These are phyloP conservation scores for Cyclophora albipunctata DNA, from an alignment of 2,888 invertebrate species.

Conservation along the genomic window DNA sequence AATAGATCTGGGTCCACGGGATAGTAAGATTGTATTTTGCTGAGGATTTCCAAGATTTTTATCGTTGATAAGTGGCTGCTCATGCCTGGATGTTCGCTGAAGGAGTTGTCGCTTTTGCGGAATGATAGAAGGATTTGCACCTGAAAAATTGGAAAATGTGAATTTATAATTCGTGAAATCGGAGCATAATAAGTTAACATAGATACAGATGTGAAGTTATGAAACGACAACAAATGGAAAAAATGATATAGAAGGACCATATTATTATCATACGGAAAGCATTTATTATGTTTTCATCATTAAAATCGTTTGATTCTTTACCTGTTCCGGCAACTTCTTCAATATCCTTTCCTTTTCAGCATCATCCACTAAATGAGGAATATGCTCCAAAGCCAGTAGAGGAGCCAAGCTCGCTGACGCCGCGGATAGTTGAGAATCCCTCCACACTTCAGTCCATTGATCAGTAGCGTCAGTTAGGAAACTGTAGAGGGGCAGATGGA, in stretches of 20 bases:
- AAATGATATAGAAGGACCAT: too few relatives aligned
- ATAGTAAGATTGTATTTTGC: constrained; percentile 77
- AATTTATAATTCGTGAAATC: not conserved
- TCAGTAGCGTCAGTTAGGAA: constrained; percentile 51
- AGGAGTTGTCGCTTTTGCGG: constrained; percentile 79
- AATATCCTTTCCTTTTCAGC: constrained; percentile 66
- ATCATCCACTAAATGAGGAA: constrained; percentile 68
- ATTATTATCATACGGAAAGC: too few relatives aligned
- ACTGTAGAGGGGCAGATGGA: constrained; percentile 72
- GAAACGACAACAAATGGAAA: too few relatives aligned
- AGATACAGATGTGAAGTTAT: too few relatives aligned
- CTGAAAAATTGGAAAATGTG: constrained; percentile 38
- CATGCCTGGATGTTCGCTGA: constrained; percentile 79
- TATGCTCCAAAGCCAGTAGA: constrained; percentile 72
- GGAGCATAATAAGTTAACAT: too few relatives aligned
- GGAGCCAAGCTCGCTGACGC: constrained; percentile 77
- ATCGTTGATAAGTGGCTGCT: constrained; percentile 77
- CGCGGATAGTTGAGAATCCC: constrained; percentile 64
- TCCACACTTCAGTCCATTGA: constrained; percentile 63
- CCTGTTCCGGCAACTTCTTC: constrained; percentile 74
- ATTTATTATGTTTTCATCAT: too few relatives aligned
- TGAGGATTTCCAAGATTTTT: constrained; percentile 74
- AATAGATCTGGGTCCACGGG: constrained; percentile 77
- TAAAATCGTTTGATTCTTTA: constrained; percentile 18
- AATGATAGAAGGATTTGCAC: constrained; percentile 78